Conservation (phyloP, 2,888 invertebrate genomes). For the Heteropelma amictum region DNA sequence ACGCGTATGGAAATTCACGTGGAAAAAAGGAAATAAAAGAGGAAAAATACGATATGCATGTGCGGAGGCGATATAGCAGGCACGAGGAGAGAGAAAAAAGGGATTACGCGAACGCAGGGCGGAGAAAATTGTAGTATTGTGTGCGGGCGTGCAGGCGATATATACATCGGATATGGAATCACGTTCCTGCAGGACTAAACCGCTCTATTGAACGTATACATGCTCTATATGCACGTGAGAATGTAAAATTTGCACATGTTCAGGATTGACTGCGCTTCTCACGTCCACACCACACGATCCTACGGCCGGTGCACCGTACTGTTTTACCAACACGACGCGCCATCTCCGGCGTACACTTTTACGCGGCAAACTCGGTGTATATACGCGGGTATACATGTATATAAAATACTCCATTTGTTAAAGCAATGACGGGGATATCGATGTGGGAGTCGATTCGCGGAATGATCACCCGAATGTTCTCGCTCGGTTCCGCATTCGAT, state of each 20-base stretch:
- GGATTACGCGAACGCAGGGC: constrained; percentile 40
- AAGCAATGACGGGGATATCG: constrained; percentile 19
- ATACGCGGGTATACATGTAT: not conserved
- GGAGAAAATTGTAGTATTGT: constrained; percentile 48
- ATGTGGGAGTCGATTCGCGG: constrained; percentile 31
- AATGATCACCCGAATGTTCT: constrained; percentile 33
- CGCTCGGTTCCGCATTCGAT: constrained; percentile 15
- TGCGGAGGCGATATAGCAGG: not conserved
- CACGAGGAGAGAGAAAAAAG: not conserved
- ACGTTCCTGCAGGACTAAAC: constrained; percentile 14
- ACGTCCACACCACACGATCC: too few species aligned
- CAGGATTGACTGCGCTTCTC: constrained; percentile 38
- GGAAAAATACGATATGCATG: not conserved
- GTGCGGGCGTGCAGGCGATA: constrained; percentile 44
- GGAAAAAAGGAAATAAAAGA: constrained; percentile 12
- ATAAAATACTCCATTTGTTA: constrained; percentile 10
- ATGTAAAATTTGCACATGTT: constrained; percentile 52
- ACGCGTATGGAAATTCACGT: constrained; percentile 4
- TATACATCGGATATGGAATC: constrained; percentile 39
- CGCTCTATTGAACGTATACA: not conserved
- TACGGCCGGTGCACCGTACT: too few species aligned
- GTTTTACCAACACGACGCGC: too few species aligned
- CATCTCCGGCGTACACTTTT: not conserved
- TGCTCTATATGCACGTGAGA: not conserved
- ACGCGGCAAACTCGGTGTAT: too few species aligned